These are phyloP conservation scores for Sepiola atlantica DNA, from an alignment of 2,888 invertebrate genomes.

Conservation along the genomic window DNA sequence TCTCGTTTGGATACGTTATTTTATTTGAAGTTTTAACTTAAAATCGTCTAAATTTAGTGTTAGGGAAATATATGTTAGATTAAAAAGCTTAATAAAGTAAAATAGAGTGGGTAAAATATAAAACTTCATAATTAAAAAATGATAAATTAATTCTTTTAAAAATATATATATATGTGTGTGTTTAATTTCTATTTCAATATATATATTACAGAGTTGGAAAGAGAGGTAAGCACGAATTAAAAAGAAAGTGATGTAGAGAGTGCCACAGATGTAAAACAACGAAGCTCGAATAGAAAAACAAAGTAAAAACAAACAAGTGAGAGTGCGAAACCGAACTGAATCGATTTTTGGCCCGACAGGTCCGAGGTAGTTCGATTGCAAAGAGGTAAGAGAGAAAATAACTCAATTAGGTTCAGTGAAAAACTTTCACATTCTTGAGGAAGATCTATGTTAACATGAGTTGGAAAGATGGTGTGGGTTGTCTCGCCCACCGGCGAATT, in stretches of 20 bases:
- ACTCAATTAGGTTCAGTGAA: conserved; percentile 15
- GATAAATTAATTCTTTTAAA: no score
- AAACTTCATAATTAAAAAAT: no score
- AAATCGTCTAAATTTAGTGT: no score
- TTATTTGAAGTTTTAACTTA: no score
- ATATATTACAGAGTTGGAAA: no score
- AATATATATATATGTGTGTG: no score
- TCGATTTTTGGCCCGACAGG: neutral
- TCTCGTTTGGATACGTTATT: no score
- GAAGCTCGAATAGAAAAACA: neutral
- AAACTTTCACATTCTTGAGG: neutral
- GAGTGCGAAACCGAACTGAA: neutral
- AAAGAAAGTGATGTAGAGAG: neutral
- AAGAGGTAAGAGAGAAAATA: neutral
- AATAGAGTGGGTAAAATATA: no score
- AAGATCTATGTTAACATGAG: conserved; percentile 32
- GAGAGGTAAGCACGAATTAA: no score
- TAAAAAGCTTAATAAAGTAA: no score
- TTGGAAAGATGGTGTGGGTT: neutral
- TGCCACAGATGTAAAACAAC: neutral
- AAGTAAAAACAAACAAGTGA: neutral
- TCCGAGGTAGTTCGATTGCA: neutral
- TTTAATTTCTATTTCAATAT: no score
- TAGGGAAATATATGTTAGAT: no score
- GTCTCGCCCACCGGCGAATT: neutral